Percentiles rank a stretch among this genome's conserved stretches.
Evolutionary conservation across 2,888 invertebrate species (phyloP).

Genomic region (Pandemis heparana): DNA sequence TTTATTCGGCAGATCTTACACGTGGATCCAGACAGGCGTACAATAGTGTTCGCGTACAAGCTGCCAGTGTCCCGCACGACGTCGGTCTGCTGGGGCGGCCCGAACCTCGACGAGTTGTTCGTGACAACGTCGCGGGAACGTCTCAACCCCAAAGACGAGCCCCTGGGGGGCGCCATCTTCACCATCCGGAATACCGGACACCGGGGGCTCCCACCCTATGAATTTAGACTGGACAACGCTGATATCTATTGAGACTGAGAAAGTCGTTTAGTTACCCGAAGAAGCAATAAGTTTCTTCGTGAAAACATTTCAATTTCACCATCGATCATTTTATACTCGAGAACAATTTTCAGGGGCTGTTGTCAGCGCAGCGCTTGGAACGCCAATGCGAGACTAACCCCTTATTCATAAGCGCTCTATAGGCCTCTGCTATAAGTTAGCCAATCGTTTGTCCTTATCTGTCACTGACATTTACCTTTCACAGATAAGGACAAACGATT

Average conservation of each 20-base stretch:
- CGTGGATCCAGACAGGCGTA: conserved; percentile 79
- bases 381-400: too few species aligned
- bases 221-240: conserved; percentile 66
- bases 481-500: too few species aligned
- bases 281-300: not conserved
- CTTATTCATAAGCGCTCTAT: too few species aligned
- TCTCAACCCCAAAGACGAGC: conserved; percentile 52
- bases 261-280: not conserved
- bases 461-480: too few species aligned
- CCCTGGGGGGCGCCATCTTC: conserved; percentile 70
- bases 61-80: conserved; percentile 86
- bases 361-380: too few species aligned
- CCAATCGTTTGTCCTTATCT: too few species aligned
- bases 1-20: conserved; percentile 79
- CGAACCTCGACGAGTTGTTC: conserved; percentile 86
- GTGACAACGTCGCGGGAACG: conserved; percentile 82
- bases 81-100: conserved; percentile 89
- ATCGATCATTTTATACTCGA: too few species aligned
- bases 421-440: too few species aligned
- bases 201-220: conserved; percentile 56
- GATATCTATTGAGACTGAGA: conserved; percentile 54
- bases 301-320: too few species aligned
- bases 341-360: too few species aligned
- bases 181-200: conserved; percentile 69
- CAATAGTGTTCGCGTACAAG: conserved; percentile 77